Evolutionary conservation across 2,888 invertebrate species (phyloP), one percentile per base, ranked within the genome.

Genomic region (Heteropelma amictum): DNA sequence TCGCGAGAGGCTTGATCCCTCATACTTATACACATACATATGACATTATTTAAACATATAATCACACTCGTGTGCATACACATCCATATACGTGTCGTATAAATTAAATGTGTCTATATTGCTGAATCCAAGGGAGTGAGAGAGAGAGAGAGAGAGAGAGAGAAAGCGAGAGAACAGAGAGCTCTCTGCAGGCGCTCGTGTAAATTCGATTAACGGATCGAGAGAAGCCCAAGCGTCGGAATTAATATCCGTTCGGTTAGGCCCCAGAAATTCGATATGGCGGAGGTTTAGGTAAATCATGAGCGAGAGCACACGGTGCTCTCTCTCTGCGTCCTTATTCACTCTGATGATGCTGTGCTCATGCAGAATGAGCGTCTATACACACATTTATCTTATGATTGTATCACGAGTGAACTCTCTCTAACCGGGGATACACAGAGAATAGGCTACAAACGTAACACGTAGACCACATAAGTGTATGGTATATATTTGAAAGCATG

Each of bases 231-330:
- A n/a, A 61, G 79, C 76, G 76, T 82, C 81, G 80, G 82, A 84
- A 85, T 86, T 84, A 86, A 84, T 86, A 86, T 86, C 84, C 86
- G 84, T 84, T 84, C 79, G 76, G 84, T 83, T 84, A 82, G 84
- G 82, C 83, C 79, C 78, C 72, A 72, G 80, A 81, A 80, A 83
- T 81, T 79, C 83, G 82, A 83, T 85, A 79, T 67, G 72, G 80
- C 76, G 78, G 80, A 80, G 77, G 72, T 72, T 67, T 72, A 60
- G 72, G 53, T 58, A 58, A 6, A 56, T 68, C 35, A 67, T 65
- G 65, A 23, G 49, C 14, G 64, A 65, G 17, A 19, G 38, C 60
- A 38, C 47, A 47, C n/a, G n/a, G n/a, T n/a, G 28, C 26, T 21
- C 60, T 51, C 21, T 17, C n/a, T 8, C 28, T 33, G 35, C 21